phyloP scores from a whole-genome alignment of 2,113 vertebrate species.

The Elanoides forficatus region DNA sequence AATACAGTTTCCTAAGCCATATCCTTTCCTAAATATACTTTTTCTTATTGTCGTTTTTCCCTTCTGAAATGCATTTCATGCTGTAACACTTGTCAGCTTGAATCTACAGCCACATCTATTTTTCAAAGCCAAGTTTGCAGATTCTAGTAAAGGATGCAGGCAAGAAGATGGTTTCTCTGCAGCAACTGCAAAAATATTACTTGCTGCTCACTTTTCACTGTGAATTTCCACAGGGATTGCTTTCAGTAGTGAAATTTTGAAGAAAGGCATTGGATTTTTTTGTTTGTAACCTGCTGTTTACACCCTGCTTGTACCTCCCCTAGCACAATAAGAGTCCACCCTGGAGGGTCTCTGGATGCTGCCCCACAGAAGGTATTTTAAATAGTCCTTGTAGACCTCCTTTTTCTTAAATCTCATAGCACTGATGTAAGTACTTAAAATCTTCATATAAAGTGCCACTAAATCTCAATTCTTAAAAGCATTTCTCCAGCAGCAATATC shows the following conservation, averaged over 20 bases:
- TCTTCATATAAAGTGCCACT: background rate
- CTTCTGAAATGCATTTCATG: background rate
- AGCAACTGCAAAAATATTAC: background rate
- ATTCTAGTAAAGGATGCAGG: background rate
- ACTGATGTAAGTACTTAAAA: background rate
- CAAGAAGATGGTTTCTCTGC: background rate
- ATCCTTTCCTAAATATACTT: background rate
- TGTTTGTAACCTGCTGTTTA: background rate
- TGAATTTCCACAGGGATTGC: background rate
- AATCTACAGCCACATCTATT: background rate
- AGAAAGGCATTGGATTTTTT: background rate
- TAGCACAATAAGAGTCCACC: background rate
- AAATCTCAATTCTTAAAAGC: background rate
- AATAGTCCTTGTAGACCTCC: background rate
- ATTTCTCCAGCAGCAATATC: background rate
- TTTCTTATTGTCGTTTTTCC: background rate
- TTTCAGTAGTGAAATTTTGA: background rate
- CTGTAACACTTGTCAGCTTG: slow-evolving; percentile 22
- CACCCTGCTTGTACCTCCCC: background rate
- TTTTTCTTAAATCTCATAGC: background rate
- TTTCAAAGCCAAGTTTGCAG: background rate
- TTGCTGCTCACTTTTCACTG: background rate
- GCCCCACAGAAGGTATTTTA: background rate
- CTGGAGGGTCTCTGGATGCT: background rate
- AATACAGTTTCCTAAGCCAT: background rate